A percentile compares a stretch with the other conserved stretches of the same genome.
Evolutionary conservation across 2,797 vertebrate genomes (phyloP).

Genomic region (Podarcis siculus): DNA sequence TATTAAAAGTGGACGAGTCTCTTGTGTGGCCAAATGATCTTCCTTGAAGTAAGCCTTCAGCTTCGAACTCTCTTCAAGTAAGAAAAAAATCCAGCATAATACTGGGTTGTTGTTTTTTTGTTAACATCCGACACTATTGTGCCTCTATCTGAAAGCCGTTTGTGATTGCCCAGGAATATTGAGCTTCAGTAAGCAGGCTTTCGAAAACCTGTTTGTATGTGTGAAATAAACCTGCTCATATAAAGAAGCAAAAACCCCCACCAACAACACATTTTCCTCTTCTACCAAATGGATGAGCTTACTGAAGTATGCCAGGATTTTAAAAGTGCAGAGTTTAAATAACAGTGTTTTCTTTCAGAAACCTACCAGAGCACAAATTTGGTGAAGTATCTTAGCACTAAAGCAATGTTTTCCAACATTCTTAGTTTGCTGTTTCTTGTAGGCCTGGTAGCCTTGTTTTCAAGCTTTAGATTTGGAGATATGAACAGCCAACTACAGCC

Average conservation of each 20-base stretch:
- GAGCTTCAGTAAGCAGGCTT: conserved; percentile 37
- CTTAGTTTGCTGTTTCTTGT: background rate
- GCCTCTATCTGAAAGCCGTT: conserved; percentile 21
- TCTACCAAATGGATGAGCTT: background rate
- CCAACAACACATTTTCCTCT: no score
- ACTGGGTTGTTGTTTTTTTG: conserved; percentile 15
- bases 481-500: background rate
- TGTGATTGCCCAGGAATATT: conserved; percentile 29
- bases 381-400: background rate
- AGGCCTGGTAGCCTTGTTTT: background rate
- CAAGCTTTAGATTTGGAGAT: background rate
- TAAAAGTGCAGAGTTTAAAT: background rate
- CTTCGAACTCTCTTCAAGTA: conserved; percentile 27
- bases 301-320: background rate
- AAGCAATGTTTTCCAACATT: background rate
- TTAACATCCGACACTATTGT: conserved; percentile 38
- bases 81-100: conserved; percentile 32
- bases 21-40: conserved; percentile 58
- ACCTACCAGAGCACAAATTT: background rate
- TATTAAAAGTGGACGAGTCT: conserved; percentile 36
- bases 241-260: background rate
- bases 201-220: background rate
- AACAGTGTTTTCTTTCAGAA: conserved; percentile 7
- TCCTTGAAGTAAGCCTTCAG: conserved; percentile 30
- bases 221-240: conserved; percentile 41